Evolutionary conservation across 2,888 invertebrate species (phyloP).

Genomic region (Eupithecia inturbata): DNA sequence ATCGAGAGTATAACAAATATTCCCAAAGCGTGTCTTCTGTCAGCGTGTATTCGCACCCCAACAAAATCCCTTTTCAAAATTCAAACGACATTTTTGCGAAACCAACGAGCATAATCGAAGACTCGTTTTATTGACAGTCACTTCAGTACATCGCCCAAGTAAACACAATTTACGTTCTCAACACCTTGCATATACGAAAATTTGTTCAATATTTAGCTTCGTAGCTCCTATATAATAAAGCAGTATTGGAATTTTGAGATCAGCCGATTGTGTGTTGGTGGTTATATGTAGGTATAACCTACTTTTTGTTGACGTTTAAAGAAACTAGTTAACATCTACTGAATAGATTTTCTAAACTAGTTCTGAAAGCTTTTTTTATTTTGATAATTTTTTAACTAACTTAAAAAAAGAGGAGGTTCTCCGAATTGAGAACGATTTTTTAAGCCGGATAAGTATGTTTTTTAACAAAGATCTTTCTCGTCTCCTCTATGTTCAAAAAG

Average conservation of each 20-base stretch:
- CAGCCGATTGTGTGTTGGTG: conserved; percentile 16
- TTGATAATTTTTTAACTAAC: background rate
- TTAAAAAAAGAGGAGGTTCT: background rate
- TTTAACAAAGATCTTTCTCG: too few species aligned
- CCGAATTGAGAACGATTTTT: too few species aligned
- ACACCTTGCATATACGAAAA: conserved; percentile 55
- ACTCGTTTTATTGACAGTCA: conserved; percentile 54
- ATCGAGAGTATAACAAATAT: too few species aligned
- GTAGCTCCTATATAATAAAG: conserved; percentile 39
- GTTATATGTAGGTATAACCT: too few species aligned
- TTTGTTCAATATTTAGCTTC: conserved; percentile 51
- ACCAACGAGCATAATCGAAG: conserved; percentile 44
- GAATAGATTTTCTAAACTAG: background rate
- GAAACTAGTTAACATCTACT: background rate
- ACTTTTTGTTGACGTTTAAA: too few species aligned
- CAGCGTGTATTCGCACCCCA: too few species aligned
- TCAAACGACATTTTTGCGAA: conserved; percentile 34
- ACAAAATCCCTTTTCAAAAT: conserved; percentile 20
- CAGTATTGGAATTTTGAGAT: conserved; percentile 37
- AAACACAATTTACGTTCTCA: conserved; percentile 63
- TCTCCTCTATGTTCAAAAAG: background rate
- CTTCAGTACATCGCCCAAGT: conserved; percentile 53
- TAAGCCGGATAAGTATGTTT: too few species aligned
- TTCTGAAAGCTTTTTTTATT: background rate
- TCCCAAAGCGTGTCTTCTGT: too few species aligned